Evolutionary conservation across 2,888 invertebrate species (phyloP), one percentile per base, ranked within the genome.

Genomic region (Ectemnius continuus): DNA sequence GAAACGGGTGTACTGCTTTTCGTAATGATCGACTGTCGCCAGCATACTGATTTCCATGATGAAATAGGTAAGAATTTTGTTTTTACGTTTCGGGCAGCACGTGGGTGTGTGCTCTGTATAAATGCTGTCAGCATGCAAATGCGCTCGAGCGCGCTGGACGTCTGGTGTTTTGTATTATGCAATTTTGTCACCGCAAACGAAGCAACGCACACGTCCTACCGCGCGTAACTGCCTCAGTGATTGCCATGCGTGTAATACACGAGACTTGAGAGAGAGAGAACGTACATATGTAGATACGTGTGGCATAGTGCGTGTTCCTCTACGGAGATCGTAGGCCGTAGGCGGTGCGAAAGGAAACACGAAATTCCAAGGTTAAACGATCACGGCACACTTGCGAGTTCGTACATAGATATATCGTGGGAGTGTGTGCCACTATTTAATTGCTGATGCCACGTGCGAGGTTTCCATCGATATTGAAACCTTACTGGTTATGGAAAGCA

Each of bases 301-400:
- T 47, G 57, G 57, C 36, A 20, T 57, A 57, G 45, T 59, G 52
- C 59, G 60, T 45, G 67, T 60, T 20, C 60, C n/a, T 60, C 13
- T 65, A 56, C 48, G 62, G 66, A 45, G 28, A 59, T 63, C 56
- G 70, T 20, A 18, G 67, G 66, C 61, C 56, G 70, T 20, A 18
- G 67, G 66, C 64, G 64, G 60, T 47, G 76, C 63, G 70, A 61
- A 70, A 70, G 52, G 67, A 67, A 58, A 61, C 46, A 72, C 64
- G 63, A 78, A 77, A 73, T 69, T 68, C 69, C 77, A 77, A 77
- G 79, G 79, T 47, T 62, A 28, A 36, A 36, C 36, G 36, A 36
- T 36, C 36, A 36, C 36, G 36, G 36, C 36, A 36, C 36, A 36
- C 36, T 36, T 36, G 36, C 36, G 36, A 0, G 36, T 36, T 36